Percentiles rank a stretch among this genome's conserved stretches.
Conservation (phyloP, 1,140 invertebrate genomes). For the Diploscapter pachys region DNA sequence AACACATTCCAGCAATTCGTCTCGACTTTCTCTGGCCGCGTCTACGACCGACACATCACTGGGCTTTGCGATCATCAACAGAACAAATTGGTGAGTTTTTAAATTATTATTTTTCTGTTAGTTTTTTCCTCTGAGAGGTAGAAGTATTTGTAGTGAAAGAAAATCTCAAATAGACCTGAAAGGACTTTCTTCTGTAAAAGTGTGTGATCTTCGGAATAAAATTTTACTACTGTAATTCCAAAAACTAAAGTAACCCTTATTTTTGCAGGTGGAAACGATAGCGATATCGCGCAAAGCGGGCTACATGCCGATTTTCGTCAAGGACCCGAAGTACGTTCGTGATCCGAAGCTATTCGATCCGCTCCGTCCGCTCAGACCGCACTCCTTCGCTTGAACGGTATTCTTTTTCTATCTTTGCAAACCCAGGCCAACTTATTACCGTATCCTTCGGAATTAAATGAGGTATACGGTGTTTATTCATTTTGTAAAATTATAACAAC, state of each 20-base stretch:
- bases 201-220: neutral
- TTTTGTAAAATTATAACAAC: no score
- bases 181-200: neutral
- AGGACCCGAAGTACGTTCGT: constrained; percentile 72
- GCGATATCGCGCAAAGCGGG: constrained; percentile 57
- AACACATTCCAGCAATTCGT: constrained; percentile 73
- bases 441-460: no score
- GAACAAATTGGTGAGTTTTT: constrained; percentile 38
- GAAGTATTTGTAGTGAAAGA: no score
- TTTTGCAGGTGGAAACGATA: constrained; percentile 47
- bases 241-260: neutral
- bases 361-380: constrained; percentile 74
- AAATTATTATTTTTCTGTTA: no score
- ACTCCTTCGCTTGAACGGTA: constrained; percentile 60
- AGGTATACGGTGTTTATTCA: no score
- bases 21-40: constrained; percentile 81
- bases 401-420: no score
- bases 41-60: constrained; percentile 87
- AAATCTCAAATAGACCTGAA: no score
- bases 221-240: neutral
- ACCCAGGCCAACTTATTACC: no score
- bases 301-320: constrained; percentile 74
- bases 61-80: constrained; percentile 61
- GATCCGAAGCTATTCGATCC: constrained; percentile 84
- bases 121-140: no score